Percentiles rank a stretch among this genome's conserved stretches.
These are phyloP conservation scores for Mormoops blainvillei DNA, from an alignment of 2,113 vertebrate genomes.

Conservation along the genomic window DNA sequence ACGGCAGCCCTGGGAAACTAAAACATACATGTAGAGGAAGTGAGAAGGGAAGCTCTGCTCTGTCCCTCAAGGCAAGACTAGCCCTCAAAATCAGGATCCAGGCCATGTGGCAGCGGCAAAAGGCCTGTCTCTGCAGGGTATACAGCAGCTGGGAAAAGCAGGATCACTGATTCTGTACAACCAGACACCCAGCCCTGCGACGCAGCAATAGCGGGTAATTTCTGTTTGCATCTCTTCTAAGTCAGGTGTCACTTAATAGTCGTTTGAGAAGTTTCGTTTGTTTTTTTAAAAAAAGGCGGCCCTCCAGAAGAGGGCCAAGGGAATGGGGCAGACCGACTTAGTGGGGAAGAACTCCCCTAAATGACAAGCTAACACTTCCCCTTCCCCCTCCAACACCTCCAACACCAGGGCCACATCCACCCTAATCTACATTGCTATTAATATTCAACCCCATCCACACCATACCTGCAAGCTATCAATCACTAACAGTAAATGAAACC, in stretches of 20 bases:
- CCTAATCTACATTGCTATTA: not conserved
- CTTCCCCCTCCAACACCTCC: not conserved
- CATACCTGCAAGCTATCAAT: not conserved
- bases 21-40: not conserved
- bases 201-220: not conserved
- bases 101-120: not conserved
- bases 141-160: not conserved
- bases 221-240: not conserved
- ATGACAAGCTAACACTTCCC: not conserved
- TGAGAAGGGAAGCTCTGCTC: not conserved
- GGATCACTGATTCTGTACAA: not conserved
- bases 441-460: not conserved
- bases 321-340: not conserved
- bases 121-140: not conserved
- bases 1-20: not conserved
- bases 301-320: not conserved
- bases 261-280: not conserved
- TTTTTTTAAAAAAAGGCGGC: too few relatives aligned
- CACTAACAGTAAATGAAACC: not conserved
- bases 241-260: not conserved
- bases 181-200: too few relatives aligned
- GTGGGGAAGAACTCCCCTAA: not conserved
- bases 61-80: not conserved
- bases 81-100: not conserved
- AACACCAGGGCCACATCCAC: not conserved